Evolutionary conservation across 2,888 invertebrate genomes (phyloP), one percentile per base, ranked within the genome.

Genomic region (Hemistola chrysoprasaria): DNA sequence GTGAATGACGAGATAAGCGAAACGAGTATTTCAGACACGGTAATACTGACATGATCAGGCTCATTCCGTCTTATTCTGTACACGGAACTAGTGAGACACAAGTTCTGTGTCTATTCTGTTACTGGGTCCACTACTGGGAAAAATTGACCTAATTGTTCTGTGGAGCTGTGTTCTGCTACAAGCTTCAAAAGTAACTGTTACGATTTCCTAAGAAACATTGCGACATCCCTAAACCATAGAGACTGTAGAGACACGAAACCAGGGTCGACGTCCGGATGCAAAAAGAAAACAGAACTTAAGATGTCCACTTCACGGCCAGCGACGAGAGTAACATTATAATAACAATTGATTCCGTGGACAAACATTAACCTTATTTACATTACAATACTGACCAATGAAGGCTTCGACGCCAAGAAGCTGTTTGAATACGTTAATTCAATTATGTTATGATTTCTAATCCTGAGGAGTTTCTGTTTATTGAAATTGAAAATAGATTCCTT

Each of bases 271-370:
- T 50, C 78, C 70, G 68, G 69, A 70, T 71, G 76, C 79, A 76
- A 79, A 83, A 84, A 83, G 78, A 86, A 82, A 85, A 83, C 75
- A 74, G 77, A 83, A 77, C 71, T 78, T 72, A 78, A 85, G 82
- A 81, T 78, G 78, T 81, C 80, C 80, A 69, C 70, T 76, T 61
- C 58, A 60, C 50, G 56, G 59, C 59, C 54, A 58, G 53, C 59
- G 61, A 62, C 64, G 57, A 77, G 76, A 74, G 75, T 79, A 70
- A 71, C 72, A 81, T 83, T 83, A 86, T 76, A 85, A 87, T 82
- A 82, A 83, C 82, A 84, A 80, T 70, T 51, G 55, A 38, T 25
- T 21, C 21, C 39, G 40, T 25, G 22, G 39, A 33, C 43, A 38
- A 52, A 47, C 30, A 37, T 47, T 41, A 51, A 49, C 49, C 44